These are phyloP conservation scores for Plagodis pulveraria DNA, from an alignment of 2,888 invertebrate genomes.

Conservation along the genomic window DNA sequence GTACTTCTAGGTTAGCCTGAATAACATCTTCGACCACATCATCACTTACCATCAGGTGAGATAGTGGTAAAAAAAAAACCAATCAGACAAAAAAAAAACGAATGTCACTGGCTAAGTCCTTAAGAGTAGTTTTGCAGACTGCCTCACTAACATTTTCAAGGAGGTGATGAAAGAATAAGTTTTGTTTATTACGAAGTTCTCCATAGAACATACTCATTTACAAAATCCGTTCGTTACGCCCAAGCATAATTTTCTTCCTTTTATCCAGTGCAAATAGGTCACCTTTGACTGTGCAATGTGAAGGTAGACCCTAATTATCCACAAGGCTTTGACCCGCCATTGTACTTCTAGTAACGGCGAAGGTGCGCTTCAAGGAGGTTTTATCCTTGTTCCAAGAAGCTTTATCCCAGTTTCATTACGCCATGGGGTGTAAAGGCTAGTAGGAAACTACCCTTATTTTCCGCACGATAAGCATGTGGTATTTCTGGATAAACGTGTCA, in stretches of 20 bases:
- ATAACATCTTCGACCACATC: no score
- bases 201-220: no score
- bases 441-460: constrained; percentile 30
- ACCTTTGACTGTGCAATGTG: constrained; percentile 1
- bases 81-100: no score
- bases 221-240: no score
- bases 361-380: constrained; percentile 24
- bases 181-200: no score
- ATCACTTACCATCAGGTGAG: no score
- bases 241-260: not conserved
- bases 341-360: constrained; percentile 29
- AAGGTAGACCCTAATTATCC: constrained; percentile 19
- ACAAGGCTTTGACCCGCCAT: constrained; percentile 5
- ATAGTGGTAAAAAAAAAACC: no score
- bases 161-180: no score
- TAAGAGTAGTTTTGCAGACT: no score
- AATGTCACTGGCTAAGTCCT: no score
- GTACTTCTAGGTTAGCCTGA: no score
- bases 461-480: constrained; percentile 23
- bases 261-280: not conserved
- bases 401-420: constrained; percentile 34
- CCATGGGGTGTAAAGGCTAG: constrained; percentile 25
- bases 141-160: no score
- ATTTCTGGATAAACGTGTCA: constrained; percentile 3
- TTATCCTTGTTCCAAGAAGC: constrained; percentile 20